These are phyloP conservation scores for Daphoenositta chrysoptera DNA, from an alignment of 2,113 vertebrate genomes.

Conservation along the genomic window DNA sequence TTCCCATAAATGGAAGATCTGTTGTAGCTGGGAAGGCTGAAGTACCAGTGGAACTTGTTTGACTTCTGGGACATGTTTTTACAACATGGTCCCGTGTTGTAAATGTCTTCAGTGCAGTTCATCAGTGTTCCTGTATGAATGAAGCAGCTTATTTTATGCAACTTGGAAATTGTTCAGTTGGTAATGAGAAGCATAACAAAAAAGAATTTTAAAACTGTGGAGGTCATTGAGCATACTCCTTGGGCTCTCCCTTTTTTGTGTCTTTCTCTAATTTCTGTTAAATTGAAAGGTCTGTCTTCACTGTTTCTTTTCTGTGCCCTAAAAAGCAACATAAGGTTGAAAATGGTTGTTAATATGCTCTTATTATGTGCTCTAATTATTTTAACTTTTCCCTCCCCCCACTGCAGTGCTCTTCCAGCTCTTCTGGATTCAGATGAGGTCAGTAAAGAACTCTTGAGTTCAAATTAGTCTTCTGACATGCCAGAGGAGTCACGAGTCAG, in stretches of 20 bases:
- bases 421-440: constrained; percentile 85
- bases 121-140: background rate
- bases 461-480: constrained; percentile 21
- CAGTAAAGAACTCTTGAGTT: constrained; percentile 58
- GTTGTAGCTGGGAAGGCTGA: background rate
- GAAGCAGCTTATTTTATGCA: background rate
- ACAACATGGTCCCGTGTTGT: background rate
- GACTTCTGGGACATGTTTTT: background rate
- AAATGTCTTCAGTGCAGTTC: background rate
- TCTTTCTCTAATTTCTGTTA: background rate
- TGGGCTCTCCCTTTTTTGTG: background rate
- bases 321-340: background rate
- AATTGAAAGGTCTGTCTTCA: background rate
- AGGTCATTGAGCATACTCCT: background rate
- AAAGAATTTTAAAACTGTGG: background rate
- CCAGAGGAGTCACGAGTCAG: constrained; percentile 1
- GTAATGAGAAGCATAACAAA: background rate
- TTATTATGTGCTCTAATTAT: background rate
- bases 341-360: background rate
- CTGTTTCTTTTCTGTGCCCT: background rate
- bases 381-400: background rate
- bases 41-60: background rate
- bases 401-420: constrained; percentile 77
- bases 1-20: background rate
- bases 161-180: background rate